Percentiles rank a stretch among this genome's conserved stretches.
phyloP scores from a whole-genome alignment of 2,113 vertebrate genomes.

The Chroicocephalus ridibundus region DNA sequence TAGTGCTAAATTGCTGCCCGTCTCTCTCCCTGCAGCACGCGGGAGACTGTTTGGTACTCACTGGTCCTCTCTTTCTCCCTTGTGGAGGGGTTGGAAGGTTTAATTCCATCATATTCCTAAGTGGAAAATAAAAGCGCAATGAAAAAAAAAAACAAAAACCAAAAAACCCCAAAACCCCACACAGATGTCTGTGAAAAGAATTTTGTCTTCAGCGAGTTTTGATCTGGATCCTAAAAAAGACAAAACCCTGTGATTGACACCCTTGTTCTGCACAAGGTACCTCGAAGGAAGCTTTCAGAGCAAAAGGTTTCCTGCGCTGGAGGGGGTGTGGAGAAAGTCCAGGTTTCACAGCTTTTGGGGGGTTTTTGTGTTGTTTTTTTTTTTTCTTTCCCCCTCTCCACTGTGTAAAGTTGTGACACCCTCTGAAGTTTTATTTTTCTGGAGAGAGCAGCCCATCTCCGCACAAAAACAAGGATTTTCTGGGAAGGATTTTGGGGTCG shows the following conservation, averaged over 20 bases:
- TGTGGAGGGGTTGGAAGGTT: slow-evolving; percentile 16
- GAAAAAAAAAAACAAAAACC: neutral
- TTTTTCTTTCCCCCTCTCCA: neutral
- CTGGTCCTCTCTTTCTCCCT: slow-evolving; percentile 45
- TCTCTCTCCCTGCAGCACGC: neutral
- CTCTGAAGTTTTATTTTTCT: neutral
- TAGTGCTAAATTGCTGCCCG: neutral
- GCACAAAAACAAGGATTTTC: neutral
- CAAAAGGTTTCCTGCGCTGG: slow-evolving; percentile 43
- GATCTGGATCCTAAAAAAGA: slow-evolving; percentile 32
- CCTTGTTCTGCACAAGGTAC: slow-evolving; percentile 33
- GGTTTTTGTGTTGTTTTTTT: neutral
- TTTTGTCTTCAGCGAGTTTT: slow-evolving; percentile 25
- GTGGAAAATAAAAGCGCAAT: neutral
- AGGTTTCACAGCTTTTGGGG: neutral
- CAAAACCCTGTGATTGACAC: slow-evolving; percentile 45
- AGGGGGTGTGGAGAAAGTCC: slow-evolving; percentile 22
- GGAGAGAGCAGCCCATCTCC: neutral
- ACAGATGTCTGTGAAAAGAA: neutral
- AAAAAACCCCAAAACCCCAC: neutral
- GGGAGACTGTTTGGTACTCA: neutral
- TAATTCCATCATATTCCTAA: slow-evolving; percentile 54
- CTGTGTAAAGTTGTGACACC: neutral
- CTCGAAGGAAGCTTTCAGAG: slow-evolving; percentile 37
- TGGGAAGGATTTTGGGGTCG: too few species aligned